A percentile compares a stretch with the other conserved stretches of the same genome.
Conservation (phyloP, 2,888 invertebrate genomes). For the Nymphalis c-album region DNA sequence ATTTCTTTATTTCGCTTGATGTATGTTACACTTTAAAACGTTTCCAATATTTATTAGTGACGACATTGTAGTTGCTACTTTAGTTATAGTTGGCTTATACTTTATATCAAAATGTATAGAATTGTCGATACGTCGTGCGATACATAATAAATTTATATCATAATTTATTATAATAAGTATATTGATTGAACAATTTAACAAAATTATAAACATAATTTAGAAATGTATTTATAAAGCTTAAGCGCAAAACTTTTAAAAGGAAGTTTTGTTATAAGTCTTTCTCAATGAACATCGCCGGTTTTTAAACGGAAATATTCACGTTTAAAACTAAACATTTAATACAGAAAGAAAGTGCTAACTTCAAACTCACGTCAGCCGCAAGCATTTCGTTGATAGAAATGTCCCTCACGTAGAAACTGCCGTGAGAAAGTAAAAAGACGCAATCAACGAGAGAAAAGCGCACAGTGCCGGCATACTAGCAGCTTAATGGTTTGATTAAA, state of each 20-base stretch:
- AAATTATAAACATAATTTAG: no score
- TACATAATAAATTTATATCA: no score
- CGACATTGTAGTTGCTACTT: no score
- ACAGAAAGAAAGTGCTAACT: constrained; percentile 9
- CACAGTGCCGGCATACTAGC: constrained; percentile 51
- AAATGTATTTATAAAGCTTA: no score
- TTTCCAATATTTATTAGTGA: background rate
- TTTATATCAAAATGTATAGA: no score
- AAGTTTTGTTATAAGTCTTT: no score
- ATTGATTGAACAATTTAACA: background rate
- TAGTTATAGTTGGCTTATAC: no score
- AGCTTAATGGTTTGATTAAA: constrained; percentile 74
- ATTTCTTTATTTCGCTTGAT: constrained; percentile 17
- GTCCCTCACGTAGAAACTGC: constrained; percentile 57
- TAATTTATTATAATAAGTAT: no score
- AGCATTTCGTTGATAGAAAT: constrained; percentile 56
- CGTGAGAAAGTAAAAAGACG: constrained; percentile 75
- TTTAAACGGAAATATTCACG: background rate
- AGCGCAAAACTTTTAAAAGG: no score
- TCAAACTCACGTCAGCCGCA: constrained; percentile 41
- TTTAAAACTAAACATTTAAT: constrained; percentile 2
- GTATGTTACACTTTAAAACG: background rate
- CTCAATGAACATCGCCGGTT: background rate
- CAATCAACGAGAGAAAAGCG: constrained; percentile 76
- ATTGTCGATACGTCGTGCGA: no score